Conservation (phyloP, 2,113 vertebrate genomes). For the Candoia aspera region DNA sequence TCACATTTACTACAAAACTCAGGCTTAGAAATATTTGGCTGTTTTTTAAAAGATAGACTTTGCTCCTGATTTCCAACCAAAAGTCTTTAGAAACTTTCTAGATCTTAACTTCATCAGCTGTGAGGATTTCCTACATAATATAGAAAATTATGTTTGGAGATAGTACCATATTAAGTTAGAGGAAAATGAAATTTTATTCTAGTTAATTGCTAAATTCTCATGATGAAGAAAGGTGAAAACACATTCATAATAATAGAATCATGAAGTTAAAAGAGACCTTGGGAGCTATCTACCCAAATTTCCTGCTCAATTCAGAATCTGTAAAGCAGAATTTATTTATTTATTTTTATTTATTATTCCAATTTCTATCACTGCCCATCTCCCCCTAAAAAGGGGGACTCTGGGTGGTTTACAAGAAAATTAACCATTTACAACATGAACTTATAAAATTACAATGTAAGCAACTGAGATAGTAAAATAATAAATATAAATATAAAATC, state of each 20-base stretch:
- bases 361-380: no score
- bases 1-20: neutral
- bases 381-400: no score
- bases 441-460: no score
- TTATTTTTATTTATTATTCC: no score
- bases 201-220: neutral
- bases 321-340: neutral
- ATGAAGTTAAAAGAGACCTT: neutral
- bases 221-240: neutral
- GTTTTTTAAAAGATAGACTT: neutral
- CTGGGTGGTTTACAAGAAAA: no score
- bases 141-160: neutral
- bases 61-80: constrained; percentile 25
- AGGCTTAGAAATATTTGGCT: neutral
- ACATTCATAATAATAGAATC: neutral
- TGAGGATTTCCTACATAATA: constrained; percentile 4
- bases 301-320: neutral
- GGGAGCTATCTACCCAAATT: neutral
- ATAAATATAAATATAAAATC: no score
- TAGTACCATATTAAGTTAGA: neutral
- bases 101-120: constrained; percentile 61
- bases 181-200: neutral
- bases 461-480: no score
- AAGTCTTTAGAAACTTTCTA: constrained; percentile 48
- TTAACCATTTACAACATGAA: no score